Evolutionary conservation across 2,888 invertebrate species (phyloP).

Genomic region (Aplocera efformata): DNA sequence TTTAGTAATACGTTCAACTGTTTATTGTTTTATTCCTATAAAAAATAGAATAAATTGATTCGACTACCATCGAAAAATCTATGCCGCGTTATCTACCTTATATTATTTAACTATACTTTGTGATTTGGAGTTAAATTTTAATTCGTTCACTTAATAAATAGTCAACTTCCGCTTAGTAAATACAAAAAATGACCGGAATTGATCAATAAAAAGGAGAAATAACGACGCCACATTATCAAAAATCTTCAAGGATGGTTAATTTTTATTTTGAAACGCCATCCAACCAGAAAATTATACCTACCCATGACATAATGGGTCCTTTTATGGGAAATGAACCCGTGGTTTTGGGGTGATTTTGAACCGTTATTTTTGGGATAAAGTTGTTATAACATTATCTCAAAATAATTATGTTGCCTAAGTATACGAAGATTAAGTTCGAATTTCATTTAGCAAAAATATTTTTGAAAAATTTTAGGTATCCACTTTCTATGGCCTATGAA

Average conservation of each 20-base stretch:
- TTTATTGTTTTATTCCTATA: too few species aligned
- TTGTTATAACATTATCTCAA: constrained; percentile 6
- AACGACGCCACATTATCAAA: constrained; percentile 25
- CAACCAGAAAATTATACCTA: constrained; percentile 31
- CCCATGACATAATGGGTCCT: constrained; percentile 21
- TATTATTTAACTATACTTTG: too few species aligned
- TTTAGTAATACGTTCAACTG: too few species aligned
- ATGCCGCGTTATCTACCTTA: too few species aligned
- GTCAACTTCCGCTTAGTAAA: constrained; percentile 2
- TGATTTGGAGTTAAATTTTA: too few species aligned
- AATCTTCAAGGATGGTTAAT: constrained; percentile 35
- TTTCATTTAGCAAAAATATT: too few species aligned
- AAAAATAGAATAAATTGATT: too few species aligned
- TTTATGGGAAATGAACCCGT: constrained; percentile 25
- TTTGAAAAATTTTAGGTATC: too few species aligned
- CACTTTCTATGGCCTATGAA: too few species aligned
- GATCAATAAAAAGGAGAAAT: constrained; percentile 18
- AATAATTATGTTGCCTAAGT: not conserved
- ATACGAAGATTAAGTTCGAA: too few species aligned
- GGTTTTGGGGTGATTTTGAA: constrained; percentile 19
- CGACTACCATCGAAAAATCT: too few species aligned
- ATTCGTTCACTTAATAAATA: too few species aligned
- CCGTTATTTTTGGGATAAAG: constrained; percentile 10
- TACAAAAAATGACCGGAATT: constrained; percentile 11
- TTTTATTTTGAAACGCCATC: constrained; percentile 32